Evolutionary conservation across 1,140 invertebrate species (phyloP).

Genomic region (Phymorhynchus buccinoides): DNA sequence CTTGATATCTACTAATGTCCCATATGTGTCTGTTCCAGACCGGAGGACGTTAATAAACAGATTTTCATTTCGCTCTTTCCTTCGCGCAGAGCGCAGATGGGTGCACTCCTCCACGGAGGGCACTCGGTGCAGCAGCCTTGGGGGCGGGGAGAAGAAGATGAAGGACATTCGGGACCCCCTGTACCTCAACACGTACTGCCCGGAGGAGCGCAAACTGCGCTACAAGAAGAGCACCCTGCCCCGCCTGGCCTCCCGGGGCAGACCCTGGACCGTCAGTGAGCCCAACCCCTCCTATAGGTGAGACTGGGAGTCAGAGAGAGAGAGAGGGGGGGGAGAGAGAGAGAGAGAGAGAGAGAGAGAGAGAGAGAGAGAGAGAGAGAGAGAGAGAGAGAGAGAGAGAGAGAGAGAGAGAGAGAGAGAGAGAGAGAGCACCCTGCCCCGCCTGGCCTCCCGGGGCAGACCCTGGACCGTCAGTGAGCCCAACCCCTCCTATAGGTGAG

Average conservation of each 20-base stretch:
- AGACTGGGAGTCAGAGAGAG: not conserved
- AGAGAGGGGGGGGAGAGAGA: not conserved
- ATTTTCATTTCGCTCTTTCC: not conserved
- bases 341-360: too few relatives aligned
- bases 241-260: too few relatives aligned
- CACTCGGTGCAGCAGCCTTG: not conserved
- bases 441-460: not conserved
- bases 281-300: conserved; percentile 35
- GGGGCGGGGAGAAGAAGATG: conserved; percentile 7
- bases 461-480: conserved; percentile 42
- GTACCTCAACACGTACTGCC: conserved; percentile 40
- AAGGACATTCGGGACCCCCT: conserved; percentile 39
- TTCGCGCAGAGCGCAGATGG: not conserved
- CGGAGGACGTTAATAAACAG: too few relatives aligned
- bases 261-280: conserved; percentile 41
- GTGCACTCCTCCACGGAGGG: not conserved
- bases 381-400: too few relatives aligned
- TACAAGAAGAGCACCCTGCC: conserved; percentile 34
- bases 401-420: too few relatives aligned
- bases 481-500: conserved; percentile 32
- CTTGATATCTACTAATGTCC: too few relatives aligned
- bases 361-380: too few relatives aligned
- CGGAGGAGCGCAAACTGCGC: conserved; percentile 35
- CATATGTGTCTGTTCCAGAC: too few relatives aligned
- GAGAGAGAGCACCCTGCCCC: too few relatives aligned